Percentiles rank a stretch among this genome's conserved stretches.
Conservation (phyloP, 2,113 vertebrate species). For the Megaceryle torquata region DNA sequence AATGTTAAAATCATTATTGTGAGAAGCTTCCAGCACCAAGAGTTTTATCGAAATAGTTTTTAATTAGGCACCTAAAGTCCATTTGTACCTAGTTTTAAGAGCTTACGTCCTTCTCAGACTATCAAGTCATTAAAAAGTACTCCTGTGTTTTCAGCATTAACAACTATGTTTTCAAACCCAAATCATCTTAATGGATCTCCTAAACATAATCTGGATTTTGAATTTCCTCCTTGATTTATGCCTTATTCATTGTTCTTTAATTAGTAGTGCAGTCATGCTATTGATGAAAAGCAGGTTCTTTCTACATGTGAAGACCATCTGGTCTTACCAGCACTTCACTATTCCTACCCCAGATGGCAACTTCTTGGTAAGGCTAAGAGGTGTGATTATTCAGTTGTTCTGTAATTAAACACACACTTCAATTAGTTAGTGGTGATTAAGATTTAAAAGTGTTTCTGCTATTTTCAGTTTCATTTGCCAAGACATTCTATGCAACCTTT, state of each 20-base stretch:
- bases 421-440: background rate
- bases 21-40: background rate
- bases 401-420: background rate
- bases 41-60: background rate
- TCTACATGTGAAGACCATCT: constrained; percentile 14
- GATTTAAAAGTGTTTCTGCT: background rate
- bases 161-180: background rate
- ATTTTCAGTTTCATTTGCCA: background rate
- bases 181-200: background rate
- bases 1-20: background rate
- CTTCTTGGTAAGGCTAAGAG: constrained; percentile 27
- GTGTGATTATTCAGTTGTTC: constrained; percentile 3
- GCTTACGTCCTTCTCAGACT: background rate
- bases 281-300: background rate
- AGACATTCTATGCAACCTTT: background rate
- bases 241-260: background rate
- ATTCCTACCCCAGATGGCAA: constrained; percentile 24
- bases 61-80: background rate
- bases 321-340: background rate
- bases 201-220: background rate
- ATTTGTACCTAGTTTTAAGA: background rate
- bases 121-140: background rate
- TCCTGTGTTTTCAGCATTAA: background rate
- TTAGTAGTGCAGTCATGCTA: background rate
- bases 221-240: background rate